Conservation (phyloP, 2,113 vertebrate species). For the Ascaphus truei region DNA sequence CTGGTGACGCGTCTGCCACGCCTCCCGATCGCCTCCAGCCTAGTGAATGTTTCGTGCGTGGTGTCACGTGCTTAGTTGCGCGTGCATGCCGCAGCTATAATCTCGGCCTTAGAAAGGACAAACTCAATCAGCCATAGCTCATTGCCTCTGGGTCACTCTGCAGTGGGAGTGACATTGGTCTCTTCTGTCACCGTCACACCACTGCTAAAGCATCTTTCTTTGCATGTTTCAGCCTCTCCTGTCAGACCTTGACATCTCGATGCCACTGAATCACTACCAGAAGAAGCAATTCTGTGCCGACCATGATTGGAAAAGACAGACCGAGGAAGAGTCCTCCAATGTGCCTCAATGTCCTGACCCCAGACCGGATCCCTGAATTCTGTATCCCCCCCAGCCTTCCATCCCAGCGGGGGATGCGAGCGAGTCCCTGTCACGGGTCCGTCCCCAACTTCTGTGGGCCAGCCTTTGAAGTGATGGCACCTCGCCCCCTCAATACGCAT, state of each 20-base stretch:
- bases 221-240: constrained; percentile 41
- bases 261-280: too few relatives aligned
- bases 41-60: too few relatives aligned
- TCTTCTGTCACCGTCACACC: neutral
- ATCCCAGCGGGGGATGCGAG: neutral
- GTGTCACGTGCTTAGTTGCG: too few relatives aligned
- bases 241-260: too few relatives aligned
- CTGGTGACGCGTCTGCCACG: too few relatives aligned
- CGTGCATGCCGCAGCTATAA: too few relatives aligned
- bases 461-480: neutral
- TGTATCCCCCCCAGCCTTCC: constrained; percentile 46
- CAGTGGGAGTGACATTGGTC: too few relatives aligned
- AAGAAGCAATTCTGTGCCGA: neutral
- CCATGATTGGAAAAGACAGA: constrained; percentile 21
- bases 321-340: neutral
- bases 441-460: neutral
- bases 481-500: constrained; percentile 30
- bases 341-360: constrained; percentile 48
- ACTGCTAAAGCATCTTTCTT: too few relatives aligned
- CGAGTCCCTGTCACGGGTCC: neutral
- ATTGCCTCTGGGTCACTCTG: too few relatives aligned
- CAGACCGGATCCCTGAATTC: constrained; percentile 53
- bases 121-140: too few relatives aligned
- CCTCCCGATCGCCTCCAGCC: too few relatives aligned
- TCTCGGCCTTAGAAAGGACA: too few relatives aligned